Conservation (phyloP, 2,797 vertebrate genomes). For the Poeciliopsis infans region DNA sequence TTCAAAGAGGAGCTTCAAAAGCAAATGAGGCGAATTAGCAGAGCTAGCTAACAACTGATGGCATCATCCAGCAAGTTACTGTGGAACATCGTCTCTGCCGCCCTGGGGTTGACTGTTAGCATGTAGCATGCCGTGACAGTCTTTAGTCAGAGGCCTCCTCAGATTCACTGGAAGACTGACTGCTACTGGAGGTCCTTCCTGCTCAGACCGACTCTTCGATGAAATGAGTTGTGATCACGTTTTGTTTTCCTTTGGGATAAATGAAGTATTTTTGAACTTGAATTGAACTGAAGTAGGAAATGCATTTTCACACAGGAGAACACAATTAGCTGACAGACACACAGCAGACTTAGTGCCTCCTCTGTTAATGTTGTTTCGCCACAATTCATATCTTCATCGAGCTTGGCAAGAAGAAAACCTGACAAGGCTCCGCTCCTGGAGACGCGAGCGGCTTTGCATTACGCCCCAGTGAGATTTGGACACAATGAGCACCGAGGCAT, state of each 20-base stretch:
- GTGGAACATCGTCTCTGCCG: not conserved
- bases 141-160: not conserved
- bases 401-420: not conserved
- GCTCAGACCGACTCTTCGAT: not conserved
- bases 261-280: not conserved
- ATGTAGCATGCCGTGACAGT: not conserved
- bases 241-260: not conserved
- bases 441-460: constrained; percentile 45
- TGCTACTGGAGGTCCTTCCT: not conserved
- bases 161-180: not conserved
- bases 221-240: not conserved
- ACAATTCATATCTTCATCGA: constrained; percentile 1
- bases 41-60: not conserved
- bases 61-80: not conserved
- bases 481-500: constrained; percentile 57
- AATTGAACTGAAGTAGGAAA: not conserved
- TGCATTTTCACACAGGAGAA: not conserved
- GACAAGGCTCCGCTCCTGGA: constrained; percentile 38
- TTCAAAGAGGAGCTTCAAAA: not conserved
- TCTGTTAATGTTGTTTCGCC: not conserved
- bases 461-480: constrained; percentile 39
- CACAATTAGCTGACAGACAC: not conserved
- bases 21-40: not conserved
- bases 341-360: not conserved
- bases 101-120: not conserved